Percentiles rank a stretch among this genome's conserved stretches.
phyloP scores from a whole-genome alignment of 2,113 vertebrate species.

The Tachuris rubrigastra region DNA sequence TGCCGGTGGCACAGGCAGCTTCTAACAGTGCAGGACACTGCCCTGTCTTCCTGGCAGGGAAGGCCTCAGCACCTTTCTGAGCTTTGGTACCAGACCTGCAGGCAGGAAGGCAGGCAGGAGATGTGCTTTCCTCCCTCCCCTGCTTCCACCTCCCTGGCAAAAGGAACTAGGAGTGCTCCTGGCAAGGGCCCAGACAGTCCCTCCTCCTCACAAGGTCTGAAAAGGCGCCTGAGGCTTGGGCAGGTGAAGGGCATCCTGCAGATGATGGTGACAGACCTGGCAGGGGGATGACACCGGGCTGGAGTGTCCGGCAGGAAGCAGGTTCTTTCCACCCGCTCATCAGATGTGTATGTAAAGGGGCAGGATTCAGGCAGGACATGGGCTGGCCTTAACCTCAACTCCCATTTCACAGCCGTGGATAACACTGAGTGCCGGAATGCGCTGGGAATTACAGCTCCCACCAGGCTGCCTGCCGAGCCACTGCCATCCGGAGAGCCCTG shows the following conservation, averaged over 20 bases:
- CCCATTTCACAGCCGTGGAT: accelerated
- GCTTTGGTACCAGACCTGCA: background rate
- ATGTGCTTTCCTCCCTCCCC: background rate
- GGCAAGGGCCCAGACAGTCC: background rate
- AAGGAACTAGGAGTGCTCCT: background rate
- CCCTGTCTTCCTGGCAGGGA: accelerated
- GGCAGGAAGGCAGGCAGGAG: background rate
- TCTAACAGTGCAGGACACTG: accelerated
- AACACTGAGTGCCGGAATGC: accelerated
- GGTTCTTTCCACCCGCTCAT: background rate
- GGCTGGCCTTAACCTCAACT: background rate
- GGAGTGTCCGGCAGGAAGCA: background rate
- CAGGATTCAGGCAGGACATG: background rate
- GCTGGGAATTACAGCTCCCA: background rate
- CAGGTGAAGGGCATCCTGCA: background rate
- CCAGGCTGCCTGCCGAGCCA: background rate
- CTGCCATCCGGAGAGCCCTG: background rate
- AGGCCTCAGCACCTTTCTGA: background rate
- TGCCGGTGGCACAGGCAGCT: background rate
- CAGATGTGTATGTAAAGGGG: background rate
- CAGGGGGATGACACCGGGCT: background rate
- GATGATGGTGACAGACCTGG: background rate
- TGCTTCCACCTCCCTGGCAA: background rate
- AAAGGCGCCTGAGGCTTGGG: background rate
- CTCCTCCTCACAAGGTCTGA: background rate